A percentile compares a stretch with the other conserved stretches of the same genome.
Evolutionary conservation across 2,888 invertebrate genomes (phyloP).

Genomic region (Sphaerophoria taeniata): DNA sequence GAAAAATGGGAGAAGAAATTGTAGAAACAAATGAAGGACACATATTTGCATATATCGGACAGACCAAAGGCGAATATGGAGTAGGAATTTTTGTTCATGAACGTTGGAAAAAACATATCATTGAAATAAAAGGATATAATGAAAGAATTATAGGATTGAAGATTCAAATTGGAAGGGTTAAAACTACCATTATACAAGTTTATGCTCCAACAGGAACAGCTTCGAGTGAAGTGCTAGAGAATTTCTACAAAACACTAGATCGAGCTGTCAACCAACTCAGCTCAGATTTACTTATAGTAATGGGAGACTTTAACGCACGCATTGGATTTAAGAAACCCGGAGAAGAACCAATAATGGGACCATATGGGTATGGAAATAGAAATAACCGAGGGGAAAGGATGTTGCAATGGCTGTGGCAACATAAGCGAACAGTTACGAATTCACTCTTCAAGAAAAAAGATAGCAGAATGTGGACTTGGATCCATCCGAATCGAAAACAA

Average conservation of each 20-base stretch:
- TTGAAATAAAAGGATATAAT: not conserved
- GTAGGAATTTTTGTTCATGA: no score
- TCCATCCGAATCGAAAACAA: conserved; percentile 1
- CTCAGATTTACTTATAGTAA: not conserved
- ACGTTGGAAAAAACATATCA: no score
- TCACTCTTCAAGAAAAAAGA: not conserved
- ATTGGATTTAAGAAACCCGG: not conserved
- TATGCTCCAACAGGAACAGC: not conserved
- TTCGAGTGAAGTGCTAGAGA: not conserved
- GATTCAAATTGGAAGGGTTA: not conserved
- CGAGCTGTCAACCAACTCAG: not conserved
- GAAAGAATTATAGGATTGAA: conserved; percentile 4
- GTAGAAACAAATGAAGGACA: not conserved
- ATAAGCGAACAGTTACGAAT: not conserved
- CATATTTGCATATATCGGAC: not conserved
- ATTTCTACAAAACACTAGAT: not conserved
- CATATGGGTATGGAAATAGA: not conserved
- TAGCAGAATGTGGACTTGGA: not conserved
- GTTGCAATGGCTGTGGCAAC: conserved; percentile 6
- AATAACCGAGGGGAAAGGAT: not conserved
- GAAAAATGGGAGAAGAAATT: not conserved
- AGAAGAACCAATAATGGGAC: not conserved
- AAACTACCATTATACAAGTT: not conserved
- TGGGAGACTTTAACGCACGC: not conserved
- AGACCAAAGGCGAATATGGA: not conserved